Conservation (phyloP, 53 echinoderm and acorn worm species). For the Luidia sarsii region DNA sequence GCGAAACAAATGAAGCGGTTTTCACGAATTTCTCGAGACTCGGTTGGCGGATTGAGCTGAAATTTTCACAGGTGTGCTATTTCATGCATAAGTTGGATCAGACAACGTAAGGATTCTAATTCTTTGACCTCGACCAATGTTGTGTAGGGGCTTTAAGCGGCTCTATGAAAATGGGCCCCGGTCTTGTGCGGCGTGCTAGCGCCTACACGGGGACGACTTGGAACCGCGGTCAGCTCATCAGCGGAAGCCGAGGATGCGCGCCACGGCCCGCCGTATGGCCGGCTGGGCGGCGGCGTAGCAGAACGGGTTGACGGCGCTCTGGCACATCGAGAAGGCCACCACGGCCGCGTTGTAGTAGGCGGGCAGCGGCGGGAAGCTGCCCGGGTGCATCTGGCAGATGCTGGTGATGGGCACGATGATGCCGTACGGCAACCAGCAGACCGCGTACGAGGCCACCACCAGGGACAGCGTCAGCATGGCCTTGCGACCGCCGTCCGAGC, state of each 20-base stretch:
- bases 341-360: conserved; percentile 39
- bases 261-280: conserved; percentile 14
- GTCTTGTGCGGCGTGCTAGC: too few relatives aligned
- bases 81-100: too few relatives aligned
- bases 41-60: too few relatives aligned
- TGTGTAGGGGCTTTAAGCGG: too few relatives aligned
- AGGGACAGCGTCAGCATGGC: conserved; percentile 45
- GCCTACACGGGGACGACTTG: not conserved
- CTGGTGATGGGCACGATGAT: conserved; percentile 31
- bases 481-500: conserved; percentile 7
- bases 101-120: too few relatives aligned
- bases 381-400: conserved; percentile 19
- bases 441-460: conserved; percentile 25
- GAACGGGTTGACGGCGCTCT: conserved; percentile 50
- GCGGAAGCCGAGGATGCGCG: conserved; percentile 21
- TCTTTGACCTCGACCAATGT: too few relatives aligned
- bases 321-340: conserved; percentile 24
- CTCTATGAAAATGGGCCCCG: too few relatives aligned
- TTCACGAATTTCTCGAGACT: too few relatives aligned
- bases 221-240: not conserved
- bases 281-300: conserved; percentile 57
- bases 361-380: conserved; percentile 25
- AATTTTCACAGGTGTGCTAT: too few relatives aligned
- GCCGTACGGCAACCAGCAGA: conserved; percentile 53
- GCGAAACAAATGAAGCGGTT: too few relatives aligned